Conservation (phyloP, 2,888 invertebrate species). For the Meliscaeva auricollis region DNA sequence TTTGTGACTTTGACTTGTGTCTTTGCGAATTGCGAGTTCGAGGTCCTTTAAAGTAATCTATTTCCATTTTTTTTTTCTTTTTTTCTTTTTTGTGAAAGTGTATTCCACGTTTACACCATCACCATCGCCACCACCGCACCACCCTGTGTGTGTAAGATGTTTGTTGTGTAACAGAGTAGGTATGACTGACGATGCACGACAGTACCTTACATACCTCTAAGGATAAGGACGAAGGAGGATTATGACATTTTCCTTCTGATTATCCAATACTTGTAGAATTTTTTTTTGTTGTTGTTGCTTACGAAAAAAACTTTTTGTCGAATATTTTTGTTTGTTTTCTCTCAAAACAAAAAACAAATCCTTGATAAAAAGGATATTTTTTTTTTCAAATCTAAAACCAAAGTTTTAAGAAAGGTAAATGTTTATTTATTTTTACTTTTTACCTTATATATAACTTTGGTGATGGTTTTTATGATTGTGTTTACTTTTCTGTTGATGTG, state of each 20-base stretch:
- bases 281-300: neutral
- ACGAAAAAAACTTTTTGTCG: neutral
- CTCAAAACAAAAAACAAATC: neutral
- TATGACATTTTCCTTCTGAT: constrained; percentile 29
- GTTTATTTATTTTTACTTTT: constrained; percentile 22
- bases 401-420: constrained; percentile 26
- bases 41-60: constrained; percentile 60
- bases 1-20: constrained; percentile 26
- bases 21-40: constrained; percentile 11
- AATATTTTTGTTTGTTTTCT: neutral
- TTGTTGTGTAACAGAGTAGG: constrained; percentile 6
- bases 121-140: constrained; percentile 4
- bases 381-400: constrained; percentile 16
- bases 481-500: constrained; percentile 5
- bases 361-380: constrained; percentile 6
- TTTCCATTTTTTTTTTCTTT: constrained; percentile 55
- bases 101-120: constrained; percentile 7
- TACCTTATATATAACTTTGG: constrained; percentile 4
- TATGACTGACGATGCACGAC: constrained; percentile 12
- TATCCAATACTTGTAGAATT: neutral
- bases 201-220: too few relatives aligned
- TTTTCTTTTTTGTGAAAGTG: neutral
- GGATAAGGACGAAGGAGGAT: constrained; percentile 8
- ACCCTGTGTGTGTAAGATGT: neutral
- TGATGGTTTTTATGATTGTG: constrained; percentile 18